A percentile compares a stretch with the other conserved stretches of the same genome.
Conservation (phyloP, 2,797 vertebrate species). For the Aratinga solstitialis region DNA sequence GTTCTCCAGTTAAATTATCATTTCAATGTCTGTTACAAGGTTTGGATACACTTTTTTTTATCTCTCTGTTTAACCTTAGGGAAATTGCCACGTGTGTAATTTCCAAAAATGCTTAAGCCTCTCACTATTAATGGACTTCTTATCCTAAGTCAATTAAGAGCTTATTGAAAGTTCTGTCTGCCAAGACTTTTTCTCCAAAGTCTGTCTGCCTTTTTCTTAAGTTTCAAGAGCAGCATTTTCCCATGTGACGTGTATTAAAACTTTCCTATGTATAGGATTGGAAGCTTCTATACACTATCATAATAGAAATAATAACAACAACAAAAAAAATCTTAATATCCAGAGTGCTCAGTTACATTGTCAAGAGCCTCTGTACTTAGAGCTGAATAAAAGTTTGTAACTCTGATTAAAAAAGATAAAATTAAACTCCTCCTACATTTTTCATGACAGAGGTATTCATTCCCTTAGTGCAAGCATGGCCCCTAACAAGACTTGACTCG, state of each 20-base stretch:
- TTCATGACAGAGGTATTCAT: not conserved
- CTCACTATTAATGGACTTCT: conserved; percentile 15
- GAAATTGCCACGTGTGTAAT: not conserved
- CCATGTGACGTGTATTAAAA: not conserved
- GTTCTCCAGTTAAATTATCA: not conserved
- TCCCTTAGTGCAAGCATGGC: not conserved
- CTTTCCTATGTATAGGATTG: not conserved
- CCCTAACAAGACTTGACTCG: not conserved
- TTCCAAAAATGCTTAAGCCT: conserved; percentile 9
- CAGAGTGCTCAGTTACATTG: not conserved
- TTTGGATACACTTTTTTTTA: not conserved
- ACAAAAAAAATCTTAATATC: not conserved
- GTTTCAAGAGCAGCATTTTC: not conserved
- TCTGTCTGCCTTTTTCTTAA: not conserved
- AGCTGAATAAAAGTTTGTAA: not conserved
- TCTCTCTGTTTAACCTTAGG: not conserved
- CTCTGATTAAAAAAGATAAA: not conserved
- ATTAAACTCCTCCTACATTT: not conserved
- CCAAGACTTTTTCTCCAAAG: not conserved
- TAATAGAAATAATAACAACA: not conserved
- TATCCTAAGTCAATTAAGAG: conserved; percentile 20
- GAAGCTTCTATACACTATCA: not conserved
- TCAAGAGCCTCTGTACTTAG: not conserved
- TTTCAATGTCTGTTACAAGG: not conserved
- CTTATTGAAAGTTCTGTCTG: conserved; percentile 24